Evolutionary conservation across 2,797 vertebrate genomes (phyloP), one percentile per base, ranked within the genome.

Genomic region (Epinephelus awoara): DNA sequence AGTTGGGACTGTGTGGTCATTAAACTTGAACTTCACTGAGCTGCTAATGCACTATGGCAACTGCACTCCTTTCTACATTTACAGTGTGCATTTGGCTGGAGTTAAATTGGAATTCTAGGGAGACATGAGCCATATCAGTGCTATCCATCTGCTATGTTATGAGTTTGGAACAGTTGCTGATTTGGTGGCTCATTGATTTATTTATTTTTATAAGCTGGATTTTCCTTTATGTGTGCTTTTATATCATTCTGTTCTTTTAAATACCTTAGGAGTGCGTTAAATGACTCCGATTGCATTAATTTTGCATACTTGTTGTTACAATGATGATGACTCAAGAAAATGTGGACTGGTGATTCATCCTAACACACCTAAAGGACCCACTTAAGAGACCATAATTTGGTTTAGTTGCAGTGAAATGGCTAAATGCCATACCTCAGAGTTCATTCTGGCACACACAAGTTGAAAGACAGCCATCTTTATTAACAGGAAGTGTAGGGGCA

Each of bases 21-120:
- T 88, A 86, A 83, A 87, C n/a, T 54, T 88, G 58, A 84, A 85
- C 69, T 73, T 82, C 63, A 83, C 42, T 12, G 58, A 75, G 75
- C 58, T 67, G 67, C 59, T 79, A 72, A 85, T 57, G 59, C 56
- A 54, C 69, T 57, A 23, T 47, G 47, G 65, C 67, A 67, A 70
- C 51, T 6, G 54, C 62, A 67, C 34, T 71, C 3, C 14, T 54
- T 80, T 50, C 80, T 71, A 72, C 21, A 68, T 88, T 81, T 79
- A 67, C 27, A 7, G 54, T 40, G 17, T 23, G 27, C 27, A 52
- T 75, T 76, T 79, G 66, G 34, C 79, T 63, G 55, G 55, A 40
- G 40, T 75, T 80, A 68, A 40, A 38, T 67, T 52, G 13, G 55
- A 40, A 67, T 73, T 63, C 19, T 13, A 54, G 17, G 38, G 54